Evolutionary conservation across 2,797 vertebrate species (phyloP).

Genomic region (Helicolenus hilgendorfi): DNA sequence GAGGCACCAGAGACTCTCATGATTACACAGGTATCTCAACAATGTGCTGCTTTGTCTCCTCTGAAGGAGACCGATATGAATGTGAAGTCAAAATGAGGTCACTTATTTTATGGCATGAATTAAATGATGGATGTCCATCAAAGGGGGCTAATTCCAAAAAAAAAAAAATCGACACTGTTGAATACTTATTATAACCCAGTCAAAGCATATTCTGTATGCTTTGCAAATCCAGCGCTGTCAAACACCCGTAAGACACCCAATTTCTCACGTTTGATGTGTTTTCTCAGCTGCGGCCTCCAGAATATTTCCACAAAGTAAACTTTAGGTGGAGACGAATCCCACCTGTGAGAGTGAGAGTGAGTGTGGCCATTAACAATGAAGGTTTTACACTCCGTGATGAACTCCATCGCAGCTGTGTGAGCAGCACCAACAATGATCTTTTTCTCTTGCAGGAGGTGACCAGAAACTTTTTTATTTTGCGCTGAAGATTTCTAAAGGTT

Average conservation of each 20-base stretch:
- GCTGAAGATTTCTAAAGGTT: conserved; percentile 27
- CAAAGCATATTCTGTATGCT: conserved; percentile 64
- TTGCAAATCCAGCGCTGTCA: conserved; percentile 73
- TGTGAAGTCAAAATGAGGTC: conserved; percentile 66
- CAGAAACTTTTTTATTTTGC: not conserved
- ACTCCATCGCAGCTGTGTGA: conserved; percentile 41
- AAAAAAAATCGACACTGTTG: not conserved
- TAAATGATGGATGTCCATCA: conserved; percentile 62
- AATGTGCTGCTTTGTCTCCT: conserved; percentile 74
- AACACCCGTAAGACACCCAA: conserved; percentile 57
- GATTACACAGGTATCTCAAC: conserved; percentile 78
- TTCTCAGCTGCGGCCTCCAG: conserved; percentile 82
- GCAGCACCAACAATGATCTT: not conserved
- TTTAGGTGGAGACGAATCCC: conserved; percentile 71
- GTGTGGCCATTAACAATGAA: conserved; percentile 22
- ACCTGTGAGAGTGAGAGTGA: conserved; percentile 76
- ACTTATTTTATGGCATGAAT: conserved; percentile 27
- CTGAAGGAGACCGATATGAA: conserved; percentile 35
- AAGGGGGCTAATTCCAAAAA: not conserved
- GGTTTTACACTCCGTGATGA: conserved; percentile 9
- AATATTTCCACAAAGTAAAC: conserved; percentile 79
- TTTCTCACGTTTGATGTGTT: conserved; percentile 77
- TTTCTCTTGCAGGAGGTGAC: not conserved
- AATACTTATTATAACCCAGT: conserved; percentile 39
- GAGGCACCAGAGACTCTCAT: conserved; percentile 60